These are phyloP conservation scores for Trachelus tabidus DNA, from an alignment of 2,888 invertebrate species.

Conservation along the genomic window DNA sequence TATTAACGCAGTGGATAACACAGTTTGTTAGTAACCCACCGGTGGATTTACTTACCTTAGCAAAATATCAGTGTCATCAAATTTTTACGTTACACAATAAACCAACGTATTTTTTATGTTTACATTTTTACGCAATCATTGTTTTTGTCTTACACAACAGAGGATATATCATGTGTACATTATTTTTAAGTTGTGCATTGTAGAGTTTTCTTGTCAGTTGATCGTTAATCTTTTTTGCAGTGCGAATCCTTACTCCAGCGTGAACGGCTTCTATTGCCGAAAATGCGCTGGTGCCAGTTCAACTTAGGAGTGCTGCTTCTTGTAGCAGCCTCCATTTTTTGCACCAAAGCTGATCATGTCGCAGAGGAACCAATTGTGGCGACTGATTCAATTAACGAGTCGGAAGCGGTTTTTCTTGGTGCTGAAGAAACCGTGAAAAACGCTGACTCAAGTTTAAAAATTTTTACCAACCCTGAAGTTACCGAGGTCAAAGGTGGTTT, in stretches of 20 bases:
- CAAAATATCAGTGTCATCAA: not conserved
- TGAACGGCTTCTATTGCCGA: not conserved
- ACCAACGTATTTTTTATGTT: not conserved
- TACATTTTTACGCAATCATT: not conserved
- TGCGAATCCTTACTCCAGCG: not conserved
- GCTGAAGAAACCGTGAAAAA: too few relatives aligned
- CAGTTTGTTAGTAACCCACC: not conserved
- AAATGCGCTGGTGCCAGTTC: not conserved
- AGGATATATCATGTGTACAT: not conserved
- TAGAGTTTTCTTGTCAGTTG: not conserved
- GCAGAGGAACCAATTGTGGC: not conserved
- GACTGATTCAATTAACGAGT: not conserved
- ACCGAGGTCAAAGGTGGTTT: not conserved
- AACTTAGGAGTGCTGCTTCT: not conserved
- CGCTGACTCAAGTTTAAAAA: not conserved
- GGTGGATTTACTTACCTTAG: not conserved
- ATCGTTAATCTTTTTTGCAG: not conserved
- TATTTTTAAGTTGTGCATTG: not conserved
- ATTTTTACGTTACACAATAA: conserved; percentile 2
- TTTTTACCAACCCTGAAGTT: not conserved
- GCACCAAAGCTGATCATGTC: not conserved
- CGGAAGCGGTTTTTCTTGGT: too few relatives aligned
- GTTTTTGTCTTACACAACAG: not conserved
- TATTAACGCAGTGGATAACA: not conserved
- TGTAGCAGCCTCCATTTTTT: not conserved